These are phyloP conservation scores for Rhadinocentrus ornatus DNA, from an alignment of 2,797 vertebrate genomes.

Conservation along the genomic window DNA sequence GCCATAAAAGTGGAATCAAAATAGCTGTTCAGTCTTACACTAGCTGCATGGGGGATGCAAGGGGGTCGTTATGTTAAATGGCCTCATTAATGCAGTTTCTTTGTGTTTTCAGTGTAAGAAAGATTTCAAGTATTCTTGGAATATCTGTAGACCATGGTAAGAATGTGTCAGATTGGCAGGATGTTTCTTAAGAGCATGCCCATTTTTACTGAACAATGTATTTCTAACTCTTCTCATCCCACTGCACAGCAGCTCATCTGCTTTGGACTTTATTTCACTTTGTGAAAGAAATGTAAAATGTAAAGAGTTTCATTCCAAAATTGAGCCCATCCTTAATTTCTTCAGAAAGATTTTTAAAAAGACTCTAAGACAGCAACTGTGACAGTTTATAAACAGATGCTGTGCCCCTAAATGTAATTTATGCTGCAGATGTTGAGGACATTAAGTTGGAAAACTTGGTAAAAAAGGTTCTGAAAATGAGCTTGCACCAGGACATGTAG, in stretches of 20 bases:
- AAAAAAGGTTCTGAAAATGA: not conserved
- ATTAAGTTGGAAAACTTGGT: not conserved
- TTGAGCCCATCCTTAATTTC: not conserved
- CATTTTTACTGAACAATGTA: constrained; percentile 55
- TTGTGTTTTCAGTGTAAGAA: constrained; percentile 99
- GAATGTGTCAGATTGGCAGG: constrained; percentile 89
- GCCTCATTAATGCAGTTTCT: constrained; percentile 89
- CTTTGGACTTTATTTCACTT: constrained; percentile 46
- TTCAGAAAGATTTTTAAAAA: not conserved
- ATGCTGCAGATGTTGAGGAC: not conserved
- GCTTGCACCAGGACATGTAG: not conserved
- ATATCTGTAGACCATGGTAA: constrained; percentile 99
- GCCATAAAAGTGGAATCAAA: not conserved
- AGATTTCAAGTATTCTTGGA: constrained; percentile 99
- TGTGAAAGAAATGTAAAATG: constrained; percentile 29
- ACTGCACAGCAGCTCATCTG: constrained; percentile 58
- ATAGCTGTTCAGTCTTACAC: constrained; percentile 5
- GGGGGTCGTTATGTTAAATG: constrained; percentile 50
- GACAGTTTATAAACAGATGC: not conserved
- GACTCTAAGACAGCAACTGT: not conserved
- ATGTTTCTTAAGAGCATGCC: constrained; percentile 72
- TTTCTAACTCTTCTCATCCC: constrained; percentile 44
- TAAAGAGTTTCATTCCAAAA: constrained; percentile 66
- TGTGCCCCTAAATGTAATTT: not conserved
- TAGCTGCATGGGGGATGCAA: constrained; percentile 15